Conservation (phyloP, 1,140 invertebrate genomes). For the Saccostrea echinata region DNA sequence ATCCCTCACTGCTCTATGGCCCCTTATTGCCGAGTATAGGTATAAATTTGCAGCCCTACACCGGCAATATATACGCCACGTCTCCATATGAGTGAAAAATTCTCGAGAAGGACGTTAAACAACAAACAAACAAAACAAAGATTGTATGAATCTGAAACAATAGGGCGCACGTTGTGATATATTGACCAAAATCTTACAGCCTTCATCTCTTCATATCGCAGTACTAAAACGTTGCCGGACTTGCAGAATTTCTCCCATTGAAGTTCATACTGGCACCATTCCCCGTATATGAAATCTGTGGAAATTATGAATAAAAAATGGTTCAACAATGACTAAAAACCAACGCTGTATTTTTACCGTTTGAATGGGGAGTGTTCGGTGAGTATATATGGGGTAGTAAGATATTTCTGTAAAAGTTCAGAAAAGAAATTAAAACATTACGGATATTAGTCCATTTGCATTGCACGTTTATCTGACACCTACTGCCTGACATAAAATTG, state of each 20-base stretch:
- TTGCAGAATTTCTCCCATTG: background rate
- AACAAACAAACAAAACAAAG: too few species aligned
- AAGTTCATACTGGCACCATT: background rate
- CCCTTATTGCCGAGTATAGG: too few species aligned
- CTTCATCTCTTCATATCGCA: conserved; percentile 3
- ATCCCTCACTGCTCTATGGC: too few species aligned
- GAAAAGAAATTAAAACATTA: background rate
- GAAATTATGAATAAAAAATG: background rate
- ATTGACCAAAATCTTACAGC: background rate
- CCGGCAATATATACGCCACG: too few species aligned
- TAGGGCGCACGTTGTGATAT: background rate
- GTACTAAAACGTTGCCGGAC: background rate
- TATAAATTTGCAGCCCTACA: too few species aligned
- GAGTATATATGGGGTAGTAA: too few species aligned
- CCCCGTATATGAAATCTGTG: conserved; percentile 17
- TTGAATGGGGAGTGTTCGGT: too few species aligned
- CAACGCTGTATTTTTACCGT: too few species aligned
- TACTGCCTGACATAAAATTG: conserved; percentile 14
- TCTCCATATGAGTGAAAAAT: too few species aligned
- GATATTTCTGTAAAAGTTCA: too few species aligned
- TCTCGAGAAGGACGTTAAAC: too few species aligned
- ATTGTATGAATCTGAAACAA: background rate
- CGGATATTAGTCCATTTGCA: background rate
- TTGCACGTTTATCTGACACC: background rate
- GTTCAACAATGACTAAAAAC: too few species aligned